Percentiles rank a stretch among this genome's conserved stretches.
These are phyloP conservation scores for Sardina pilchardus DNA, from an alignment of 2,113 vertebrate species.

Conservation along the genomic window DNA sequence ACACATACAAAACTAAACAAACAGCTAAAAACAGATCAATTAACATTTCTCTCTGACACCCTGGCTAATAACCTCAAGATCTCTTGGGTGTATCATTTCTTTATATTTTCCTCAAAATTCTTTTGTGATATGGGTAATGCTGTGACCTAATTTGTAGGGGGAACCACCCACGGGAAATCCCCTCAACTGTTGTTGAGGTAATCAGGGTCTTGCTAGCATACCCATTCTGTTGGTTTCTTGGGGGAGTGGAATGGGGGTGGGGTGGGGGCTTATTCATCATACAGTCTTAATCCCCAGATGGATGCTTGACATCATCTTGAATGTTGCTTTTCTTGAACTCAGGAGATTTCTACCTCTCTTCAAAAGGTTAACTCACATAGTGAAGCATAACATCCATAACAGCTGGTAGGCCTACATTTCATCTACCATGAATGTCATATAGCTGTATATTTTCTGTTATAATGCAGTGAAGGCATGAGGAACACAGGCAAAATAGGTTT, in stretches of 20 bases:
- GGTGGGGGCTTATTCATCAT: background rate
- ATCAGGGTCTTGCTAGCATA: constrained; percentile 48
- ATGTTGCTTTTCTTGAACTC: no score
- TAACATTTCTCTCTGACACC: constrained; percentile 55
- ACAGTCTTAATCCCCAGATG: background rate
- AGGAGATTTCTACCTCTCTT: no score
- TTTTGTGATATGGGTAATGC: constrained; percentile 59
- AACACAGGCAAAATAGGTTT: background rate
- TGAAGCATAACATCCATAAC: no score
- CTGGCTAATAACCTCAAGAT: constrained; percentile 64
- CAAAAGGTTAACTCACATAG: no score
- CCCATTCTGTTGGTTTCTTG: constrained; percentile 38
- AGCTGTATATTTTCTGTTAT: constrained; percentile 17
- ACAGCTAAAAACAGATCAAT: constrained; percentile 38
- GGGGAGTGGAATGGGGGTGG: constrained; percentile 19
- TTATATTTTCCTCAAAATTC: constrained; percentile 58
- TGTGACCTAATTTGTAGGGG: constrained; percentile 71
- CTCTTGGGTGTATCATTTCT: constrained; percentile 55
- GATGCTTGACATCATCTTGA: background rate
- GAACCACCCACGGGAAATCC: constrained; percentile 74
- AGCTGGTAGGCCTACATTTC: no score
- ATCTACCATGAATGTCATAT: no score
- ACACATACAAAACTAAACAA: background rate
- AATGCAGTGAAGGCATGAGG: constrained; percentile 27
- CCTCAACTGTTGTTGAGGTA: constrained; percentile 58